Evolutionary conservation across 1,140 invertebrate genomes (phyloP).

Genomic region (Drosophila repleta): DNA sequence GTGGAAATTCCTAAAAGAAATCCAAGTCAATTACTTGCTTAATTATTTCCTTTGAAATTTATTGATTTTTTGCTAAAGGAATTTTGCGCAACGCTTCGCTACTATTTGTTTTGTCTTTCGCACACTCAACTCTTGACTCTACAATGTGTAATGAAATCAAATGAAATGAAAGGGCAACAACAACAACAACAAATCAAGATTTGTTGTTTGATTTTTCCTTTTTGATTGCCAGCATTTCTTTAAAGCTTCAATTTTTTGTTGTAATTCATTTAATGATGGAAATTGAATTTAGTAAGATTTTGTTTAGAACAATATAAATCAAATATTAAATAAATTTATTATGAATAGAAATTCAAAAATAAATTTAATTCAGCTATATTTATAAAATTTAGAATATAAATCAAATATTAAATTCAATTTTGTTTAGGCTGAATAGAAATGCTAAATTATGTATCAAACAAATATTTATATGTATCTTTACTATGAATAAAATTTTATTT

Average conservation of each 20-base stretch:
- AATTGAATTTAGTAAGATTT: too few relatives aligned
- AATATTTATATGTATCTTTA: too few relatives aligned
- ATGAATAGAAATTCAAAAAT: too few relatives aligned
- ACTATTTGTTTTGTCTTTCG: slow-evolving; percentile 72
- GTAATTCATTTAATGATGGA: background rate
- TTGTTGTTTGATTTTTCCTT: slow-evolving; percentile 52
- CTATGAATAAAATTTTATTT: too few relatives aligned
- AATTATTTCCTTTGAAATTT: slow-evolving; percentile 83
- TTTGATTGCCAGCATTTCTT: slow-evolving; percentile 34
- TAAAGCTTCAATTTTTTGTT: background rate
- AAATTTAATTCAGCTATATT: too few relatives aligned
- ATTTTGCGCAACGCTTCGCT: slow-evolving; percentile 60
- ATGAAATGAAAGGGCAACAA: slow-evolving; percentile 52
- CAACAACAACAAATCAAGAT: slow-evolving; percentile 33
- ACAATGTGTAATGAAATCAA: slow-evolving; percentile 55
- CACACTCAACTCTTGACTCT: slow-evolving; percentile 34
- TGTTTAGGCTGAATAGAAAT: too few relatives aligned
- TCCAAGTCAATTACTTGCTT: slow-evolving; percentile 83
- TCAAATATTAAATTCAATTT: too few relatives aligned
- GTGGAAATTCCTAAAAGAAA: slow-evolving; percentile 82
- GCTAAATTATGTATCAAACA: too few relatives aligned
- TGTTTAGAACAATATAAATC: too few relatives aligned
- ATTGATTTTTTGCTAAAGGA: slow-evolving; percentile 74
- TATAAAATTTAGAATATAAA: too few relatives aligned
- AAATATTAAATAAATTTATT: too few relatives aligned